Conservation (phyloP, 1,140 invertebrate species). For the Myzus persicae region DNA sequence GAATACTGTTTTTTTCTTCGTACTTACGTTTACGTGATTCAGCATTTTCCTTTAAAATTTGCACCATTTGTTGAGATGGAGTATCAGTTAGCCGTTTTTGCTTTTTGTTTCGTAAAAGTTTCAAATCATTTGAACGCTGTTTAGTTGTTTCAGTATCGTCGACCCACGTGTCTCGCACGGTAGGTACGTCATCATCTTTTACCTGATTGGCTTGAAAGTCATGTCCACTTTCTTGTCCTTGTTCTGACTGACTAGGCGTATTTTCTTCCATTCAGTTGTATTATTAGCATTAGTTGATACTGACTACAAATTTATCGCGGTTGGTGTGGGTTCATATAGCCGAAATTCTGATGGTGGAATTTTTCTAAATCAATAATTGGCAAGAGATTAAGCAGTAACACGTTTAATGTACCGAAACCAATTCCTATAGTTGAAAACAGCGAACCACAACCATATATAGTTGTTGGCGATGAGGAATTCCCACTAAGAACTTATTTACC, state of each 20-base stretch:
- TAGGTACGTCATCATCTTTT: background rate
- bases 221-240: background rate
- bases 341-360: too few species aligned
- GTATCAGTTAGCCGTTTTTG: slow-evolving; percentile 22
- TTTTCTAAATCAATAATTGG: too few species aligned
- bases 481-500: too few species aligned
- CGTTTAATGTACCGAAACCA: too few species aligned
- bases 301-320: too few species aligned
- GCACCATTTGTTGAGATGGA: slow-evolving; percentile 9
- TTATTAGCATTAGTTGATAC: too few species aligned
- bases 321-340: too few species aligned
- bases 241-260: background rate
- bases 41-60: slow-evolving; percentile 23
- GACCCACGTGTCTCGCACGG: too few species aligned
- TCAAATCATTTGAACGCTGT: background rate
- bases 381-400: too few species aligned
- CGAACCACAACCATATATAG: too few species aligned
- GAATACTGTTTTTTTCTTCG: background rate
- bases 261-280: background rate
- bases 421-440: too few species aligned
- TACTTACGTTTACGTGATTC: background rate
- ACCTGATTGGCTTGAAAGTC: background rate
- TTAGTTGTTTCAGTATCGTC: slow-evolving; percentile 4
- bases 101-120: slow-evolving; percentile 15
- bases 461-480: too few species aligned